Conservation (phyloP, 2,888 invertebrate genomes). For the Agrypnus murinus region DNA sequence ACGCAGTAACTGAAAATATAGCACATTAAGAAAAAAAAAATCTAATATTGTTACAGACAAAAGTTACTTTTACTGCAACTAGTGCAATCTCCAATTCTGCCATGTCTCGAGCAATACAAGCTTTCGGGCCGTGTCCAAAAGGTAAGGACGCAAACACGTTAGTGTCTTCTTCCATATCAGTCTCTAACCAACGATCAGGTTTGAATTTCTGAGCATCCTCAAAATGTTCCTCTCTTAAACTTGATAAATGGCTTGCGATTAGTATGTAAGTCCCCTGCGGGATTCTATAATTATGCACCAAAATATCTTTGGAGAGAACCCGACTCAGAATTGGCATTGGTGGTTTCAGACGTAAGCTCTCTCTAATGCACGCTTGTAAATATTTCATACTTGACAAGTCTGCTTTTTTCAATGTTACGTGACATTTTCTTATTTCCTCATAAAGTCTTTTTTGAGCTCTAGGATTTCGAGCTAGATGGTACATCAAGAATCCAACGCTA, state of each 20-base stretch:
- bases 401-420: slow-evolving; percentile 60
- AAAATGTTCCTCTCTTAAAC: slow-evolving; percentile 78
- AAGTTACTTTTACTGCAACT: slow-evolving; percentile 75
- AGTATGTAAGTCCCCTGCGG: slow-evolving; percentile 77
- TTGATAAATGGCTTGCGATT: slow-evolving; percentile 78
- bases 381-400: slow-evolving; percentile 70
- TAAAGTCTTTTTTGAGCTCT: slow-evolving; percentile 77
- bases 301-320: slow-evolving; percentile 75
- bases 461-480: slow-evolving; percentile 79
- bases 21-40: neutral
- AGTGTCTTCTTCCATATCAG: slow-evolving; percentile 64
- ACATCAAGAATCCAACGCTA: slow-evolving; percentile 78
- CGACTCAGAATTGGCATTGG: slow-evolving; percentile 79
- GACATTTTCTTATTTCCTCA: slow-evolving; percentile 73
- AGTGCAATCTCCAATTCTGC: slow-evolving; percentile 77
- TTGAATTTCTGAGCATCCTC: slow-evolving; percentile 77
- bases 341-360: slow-evolving; percentile 78
- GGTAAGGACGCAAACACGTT: slow-evolving; percentile 73
- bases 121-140: slow-evolving; percentile 78
- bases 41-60: neutral
- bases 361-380: slow-evolving; percentile 79
- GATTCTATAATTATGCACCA: slow-evolving; percentile 77
- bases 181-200: slow-evolving; percentile 78
- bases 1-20: slow-evolving; percentile 73
- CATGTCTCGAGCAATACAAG: slow-evolving; percentile 77